phyloP scores from a whole-genome alignment of 2,113 vertebrate species.

The Cottus gobio region DNA sequence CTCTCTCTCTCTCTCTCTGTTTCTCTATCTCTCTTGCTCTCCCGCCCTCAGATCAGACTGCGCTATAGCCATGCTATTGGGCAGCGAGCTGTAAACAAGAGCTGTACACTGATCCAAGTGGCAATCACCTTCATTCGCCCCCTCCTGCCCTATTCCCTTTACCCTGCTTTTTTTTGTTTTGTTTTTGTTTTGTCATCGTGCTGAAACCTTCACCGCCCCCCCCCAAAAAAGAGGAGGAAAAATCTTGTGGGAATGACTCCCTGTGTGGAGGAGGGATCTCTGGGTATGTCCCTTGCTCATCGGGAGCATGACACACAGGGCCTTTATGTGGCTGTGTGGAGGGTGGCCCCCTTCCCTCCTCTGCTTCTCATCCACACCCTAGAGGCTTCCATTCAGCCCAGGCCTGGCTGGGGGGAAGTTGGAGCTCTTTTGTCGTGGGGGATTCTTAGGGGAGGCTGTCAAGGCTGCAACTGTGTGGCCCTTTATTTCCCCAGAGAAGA shows the following conservation, averaged over 20 bases:
- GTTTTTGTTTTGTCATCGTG: slow-evolving; percentile 11
- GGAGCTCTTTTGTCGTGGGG: slow-evolving; percentile 77
- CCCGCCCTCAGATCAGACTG: slow-evolving; percentile 56
- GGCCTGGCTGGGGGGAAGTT: slow-evolving; percentile 77
- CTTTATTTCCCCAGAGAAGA: slow-evolving; percentile 77
- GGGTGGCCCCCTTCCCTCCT: slow-evolving; percentile 74
- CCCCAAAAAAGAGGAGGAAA: slow-evolving; percentile 7
- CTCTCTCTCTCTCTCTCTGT: slow-evolving; percentile 30
- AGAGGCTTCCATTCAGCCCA: slow-evolving; percentile 80
- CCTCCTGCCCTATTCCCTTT: slow-evolving; percentile 31
- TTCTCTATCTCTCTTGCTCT: slow-evolving; percentile 42
- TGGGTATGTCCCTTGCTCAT: slow-evolving; percentile 69
- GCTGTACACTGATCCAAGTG: slow-evolving; percentile 70
- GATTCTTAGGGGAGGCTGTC: slow-evolving; percentile 82
- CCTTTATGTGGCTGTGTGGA: slow-evolving; percentile 81
- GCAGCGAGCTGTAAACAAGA: slow-evolving; percentile 72
- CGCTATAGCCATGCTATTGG: slow-evolving; percentile 68
- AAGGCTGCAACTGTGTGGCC: slow-evolving; percentile 85
- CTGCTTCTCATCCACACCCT: slow-evolving; percentile 79
- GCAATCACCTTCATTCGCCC: slow-evolving; percentile 70
- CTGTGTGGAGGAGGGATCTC: slow-evolving; percentile 48
- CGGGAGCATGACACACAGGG: slow-evolving; percentile 76
- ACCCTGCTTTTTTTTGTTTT: not conserved
- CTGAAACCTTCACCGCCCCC: slow-evolving; percentile 31
- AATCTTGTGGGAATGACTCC: slow-evolving; percentile 65